phyloP scores from a whole-genome alignment of 2,113 vertebrate species.

The Sylvietta virens region DNA sequence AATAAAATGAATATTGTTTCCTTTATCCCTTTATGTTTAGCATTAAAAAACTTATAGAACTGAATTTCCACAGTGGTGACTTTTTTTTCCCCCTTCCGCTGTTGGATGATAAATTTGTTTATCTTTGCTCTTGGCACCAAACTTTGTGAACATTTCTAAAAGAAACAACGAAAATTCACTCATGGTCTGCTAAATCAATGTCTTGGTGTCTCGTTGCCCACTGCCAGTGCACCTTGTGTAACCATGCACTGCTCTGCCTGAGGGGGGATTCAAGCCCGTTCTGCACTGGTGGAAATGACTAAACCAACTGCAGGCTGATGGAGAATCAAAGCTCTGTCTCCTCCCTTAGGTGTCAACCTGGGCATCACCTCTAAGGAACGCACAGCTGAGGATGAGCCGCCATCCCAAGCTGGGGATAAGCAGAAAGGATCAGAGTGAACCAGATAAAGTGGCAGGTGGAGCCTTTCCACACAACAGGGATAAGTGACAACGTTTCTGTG shows the following conservation, averaged over 20 bases:
- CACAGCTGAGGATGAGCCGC: not conserved
- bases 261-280: not conserved
- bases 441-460: not conserved
- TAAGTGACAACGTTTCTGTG: not conserved
- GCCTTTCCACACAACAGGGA: not conserved
- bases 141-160: slow-evolving; percentile 42
- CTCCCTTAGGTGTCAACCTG: not conserved
- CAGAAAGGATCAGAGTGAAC: not conserved
- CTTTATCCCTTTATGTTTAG: not conserved
- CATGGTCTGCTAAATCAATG: slow-evolving; percentile 24
- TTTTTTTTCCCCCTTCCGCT: not conserved
- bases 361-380: not conserved
- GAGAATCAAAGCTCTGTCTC: not conserved
- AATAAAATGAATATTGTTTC: slow-evolving; percentile 8
- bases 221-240: slow-evolving; percentile 6
- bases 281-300: not conserved
- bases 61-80: not conserved
- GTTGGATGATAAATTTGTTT: slow-evolving; percentile 8
- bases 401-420: not conserved
- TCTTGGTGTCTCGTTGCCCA: not conserved
- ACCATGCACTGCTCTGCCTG: not conserved
- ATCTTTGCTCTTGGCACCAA: slow-evolving; percentile 35
- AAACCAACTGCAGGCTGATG: not conserved
- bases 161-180: slow-evolving; percentile 10
- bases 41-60: not conserved